Base-by-base conservation (phyloP, 2,113 vertebrate genomes). In the Aramus guarauna region DNA sequence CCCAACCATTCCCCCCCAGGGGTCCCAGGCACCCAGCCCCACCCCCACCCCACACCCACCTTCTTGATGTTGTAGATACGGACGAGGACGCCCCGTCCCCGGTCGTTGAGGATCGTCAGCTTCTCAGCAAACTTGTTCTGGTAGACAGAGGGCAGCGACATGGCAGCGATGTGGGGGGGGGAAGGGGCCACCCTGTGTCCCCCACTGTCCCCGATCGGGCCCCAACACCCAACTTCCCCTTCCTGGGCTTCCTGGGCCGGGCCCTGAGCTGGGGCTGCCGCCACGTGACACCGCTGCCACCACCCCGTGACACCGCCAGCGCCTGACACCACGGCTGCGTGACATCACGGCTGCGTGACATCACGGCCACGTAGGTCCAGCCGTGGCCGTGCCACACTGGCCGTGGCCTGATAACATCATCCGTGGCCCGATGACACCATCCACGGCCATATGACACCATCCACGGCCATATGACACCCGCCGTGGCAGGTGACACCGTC, bases 111-210 rank as follows among this genome's bases (percentile, higher is more conserved):
- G 92, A 99, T 99, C 39, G 98, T 98, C 90, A 99, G 98, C 94
- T 99, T 99, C 97, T 99, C 99, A 0, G 99, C 99, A 53, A 99
- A 97, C 94, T 99, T 99, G 81, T 99, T 98, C 96, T 99, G 98
- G 95, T 99, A 99, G 39, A 98, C 93, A 93, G 99, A 99, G 77
- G 98, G 90, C 96, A 97, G 92, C 64, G 98, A 92, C 97, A 98
- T 98, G 97, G 73, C 1, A 56, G 85, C 56, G 2, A 22, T 2
- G 23, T 4, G 23, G 29, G 5, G 11, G 5, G 11, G n/a, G 43
- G 21, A 47, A 12, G 21, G 29, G 6, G 12, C 6, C 66, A 39
- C 66, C 37, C 71, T 2, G 12, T 16, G 20, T 37, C 52, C 69
- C 85, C 53, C 29, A 12, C 29, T 16, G 2, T 72, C 56, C 71